Percentiles rank a stretch among this genome's conserved stretches.
These are phyloP conservation scores for Sebastes vulpes DNA, from an alignment of 2,797 vertebrate species.

Conservation along the genomic window DNA sequence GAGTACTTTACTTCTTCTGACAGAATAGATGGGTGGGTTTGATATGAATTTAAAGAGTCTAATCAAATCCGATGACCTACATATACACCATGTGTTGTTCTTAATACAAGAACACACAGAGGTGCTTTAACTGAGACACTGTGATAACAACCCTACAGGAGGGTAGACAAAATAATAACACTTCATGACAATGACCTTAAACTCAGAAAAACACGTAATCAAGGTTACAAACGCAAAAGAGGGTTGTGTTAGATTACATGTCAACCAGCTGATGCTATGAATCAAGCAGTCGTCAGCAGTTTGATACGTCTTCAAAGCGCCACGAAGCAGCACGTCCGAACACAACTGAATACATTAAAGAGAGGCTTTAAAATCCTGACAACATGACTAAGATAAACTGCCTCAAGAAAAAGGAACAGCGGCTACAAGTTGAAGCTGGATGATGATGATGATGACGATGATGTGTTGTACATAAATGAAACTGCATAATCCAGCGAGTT, in stretches of 20 bases:
- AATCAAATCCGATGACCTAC: not conserved
- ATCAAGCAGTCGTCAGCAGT: no score
- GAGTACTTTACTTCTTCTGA: not conserved
- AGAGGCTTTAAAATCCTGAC: not conserved
- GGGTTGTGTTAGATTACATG: not conserved
- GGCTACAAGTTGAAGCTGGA: not conserved
- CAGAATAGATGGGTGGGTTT: not conserved
- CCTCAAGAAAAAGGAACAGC: not conserved
- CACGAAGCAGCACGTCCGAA: not conserved
- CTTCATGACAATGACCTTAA: not conserved
- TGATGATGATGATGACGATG: not conserved
- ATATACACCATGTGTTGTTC: not conserved
- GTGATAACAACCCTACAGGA: not conserved
- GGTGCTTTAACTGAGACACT: not conserved
- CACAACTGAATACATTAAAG: not conserved
- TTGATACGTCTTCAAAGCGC: not conserved
- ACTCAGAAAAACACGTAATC: not conserved
- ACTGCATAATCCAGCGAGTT: not conserved
- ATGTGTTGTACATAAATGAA: not conserved
- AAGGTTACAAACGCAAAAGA: not conserved
- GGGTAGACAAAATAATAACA: not conserved
- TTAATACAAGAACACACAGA: not conserved
- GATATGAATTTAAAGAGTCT: not conserved
- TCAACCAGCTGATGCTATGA: not conserved
- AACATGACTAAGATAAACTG: not conserved